phyloP scores from a whole-genome alignment of 2,113 vertebrate species.

The Chaetura pelagica region DNA sequence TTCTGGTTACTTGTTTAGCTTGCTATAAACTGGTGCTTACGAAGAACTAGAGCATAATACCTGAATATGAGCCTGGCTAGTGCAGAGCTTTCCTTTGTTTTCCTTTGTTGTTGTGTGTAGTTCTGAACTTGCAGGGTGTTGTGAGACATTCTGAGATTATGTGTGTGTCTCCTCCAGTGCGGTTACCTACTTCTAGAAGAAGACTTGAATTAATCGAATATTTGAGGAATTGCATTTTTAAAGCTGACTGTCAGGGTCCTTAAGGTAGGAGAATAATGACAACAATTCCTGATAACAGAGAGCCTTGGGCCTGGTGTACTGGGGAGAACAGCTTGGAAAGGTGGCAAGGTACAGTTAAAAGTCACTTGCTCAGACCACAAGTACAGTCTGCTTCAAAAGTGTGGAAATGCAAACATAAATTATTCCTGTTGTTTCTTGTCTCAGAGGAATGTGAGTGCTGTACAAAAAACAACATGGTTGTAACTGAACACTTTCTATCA shows the following conservation, averaged over 20 bases:
- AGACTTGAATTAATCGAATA: background rate
- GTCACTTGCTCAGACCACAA: background rate
- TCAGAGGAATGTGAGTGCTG: background rate
- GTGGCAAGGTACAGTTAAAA: background rate
- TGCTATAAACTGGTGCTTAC: background rate
- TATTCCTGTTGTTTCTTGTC: constrained; percentile 10
- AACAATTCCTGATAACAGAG: background rate
- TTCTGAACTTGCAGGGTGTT: background rate
- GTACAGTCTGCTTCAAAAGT: background rate
- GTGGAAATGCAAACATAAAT: constrained; percentile 39
- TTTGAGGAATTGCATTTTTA: background rate
- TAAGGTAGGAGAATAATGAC: background rate
- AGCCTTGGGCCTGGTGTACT: background rate
- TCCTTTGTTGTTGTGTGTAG: background rate
- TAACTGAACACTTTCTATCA: background rate
- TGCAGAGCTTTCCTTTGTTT: background rate
- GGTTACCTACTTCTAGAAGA: background rate
- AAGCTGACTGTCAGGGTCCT: background rate
- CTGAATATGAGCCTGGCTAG: background rate
- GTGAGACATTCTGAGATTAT: background rate
- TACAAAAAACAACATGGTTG: background rate
- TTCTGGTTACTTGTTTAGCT: background rate
- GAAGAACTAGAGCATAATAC: background rate
- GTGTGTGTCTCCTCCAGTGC: background rate
- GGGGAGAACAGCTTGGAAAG: background rate